These are phyloP conservation scores for Barnardius zonarius DNA, from an alignment of 2,113 vertebrate species.

Conservation along the genomic window DNA sequence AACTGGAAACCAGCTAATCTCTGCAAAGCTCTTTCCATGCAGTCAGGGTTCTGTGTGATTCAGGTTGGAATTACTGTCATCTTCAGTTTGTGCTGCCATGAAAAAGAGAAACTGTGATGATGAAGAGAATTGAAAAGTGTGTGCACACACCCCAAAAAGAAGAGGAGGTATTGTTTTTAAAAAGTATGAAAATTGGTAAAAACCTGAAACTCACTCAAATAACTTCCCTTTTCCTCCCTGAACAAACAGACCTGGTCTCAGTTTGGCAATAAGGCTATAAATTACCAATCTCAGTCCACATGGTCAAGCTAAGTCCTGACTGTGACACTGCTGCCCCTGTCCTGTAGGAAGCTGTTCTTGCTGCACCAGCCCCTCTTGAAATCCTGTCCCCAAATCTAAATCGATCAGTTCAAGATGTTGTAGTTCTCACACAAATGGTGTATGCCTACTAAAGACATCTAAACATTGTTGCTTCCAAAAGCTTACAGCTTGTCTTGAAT, in stretches of 20 bases:
- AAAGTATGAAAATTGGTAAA: background rate
- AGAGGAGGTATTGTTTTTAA: background rate
- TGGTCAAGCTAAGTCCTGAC: background rate
- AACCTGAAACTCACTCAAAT: background rate
- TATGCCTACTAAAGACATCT: background rate
- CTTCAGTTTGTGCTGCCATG: background rate
- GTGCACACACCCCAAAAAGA: accelerated
- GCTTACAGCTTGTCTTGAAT: background rate
- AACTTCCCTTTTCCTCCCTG: background rate
- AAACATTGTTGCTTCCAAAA: background rate
- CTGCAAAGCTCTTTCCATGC: background rate
- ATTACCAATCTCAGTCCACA: accelerated
- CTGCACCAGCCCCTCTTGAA: background rate
- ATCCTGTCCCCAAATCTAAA: background rate
- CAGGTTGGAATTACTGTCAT: background rate
- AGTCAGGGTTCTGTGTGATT: background rate
- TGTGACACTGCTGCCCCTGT: accelerated
- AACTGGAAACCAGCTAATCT: background rate
- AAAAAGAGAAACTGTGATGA: background rate
- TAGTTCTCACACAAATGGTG: too few species aligned
- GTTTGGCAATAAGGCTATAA: background rate
- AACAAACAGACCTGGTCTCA: background rate
- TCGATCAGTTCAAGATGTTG: accelerated
- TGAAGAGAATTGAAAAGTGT: background rate
- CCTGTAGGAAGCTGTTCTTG: background rate